Evolutionary conservation across 2,888 invertebrate species (phyloP), one percentile per base, ranked within the genome.

Genomic region (Acrocera orbiculus): DNA sequence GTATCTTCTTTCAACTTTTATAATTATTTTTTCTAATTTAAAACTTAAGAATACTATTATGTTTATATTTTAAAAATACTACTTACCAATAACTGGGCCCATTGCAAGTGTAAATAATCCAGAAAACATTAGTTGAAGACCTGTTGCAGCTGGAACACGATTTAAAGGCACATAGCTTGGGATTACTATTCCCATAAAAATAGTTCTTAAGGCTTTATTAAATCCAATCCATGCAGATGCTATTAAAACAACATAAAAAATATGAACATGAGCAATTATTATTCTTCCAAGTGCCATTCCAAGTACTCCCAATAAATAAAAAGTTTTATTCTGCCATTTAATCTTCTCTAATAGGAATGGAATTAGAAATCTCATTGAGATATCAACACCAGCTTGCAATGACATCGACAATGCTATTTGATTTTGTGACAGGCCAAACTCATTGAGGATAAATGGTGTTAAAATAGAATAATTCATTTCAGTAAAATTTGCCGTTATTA

Each of bases 161-260:
- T 73, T 69, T 10, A 79, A 49, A 1, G 77, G 71, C 26, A 79
- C 77, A 47, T 78, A 70, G 1, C 70, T 68, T 3, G 78, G 77
- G 45, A 79, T 75, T 9, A 77, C 75, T 4, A 79, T 54, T 0
- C 76, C 73, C 70, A 78, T 75, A 47, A 78, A 78, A 5, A 79
- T 73, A 4, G 78, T 78, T 35, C 77, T 61, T 2, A 79, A 52
- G 0, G 73, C 78, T 56, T 78, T 79, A 14, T 75, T 76, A 37
- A 72, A 66, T 0, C 79, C 79, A 40, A 78, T 70, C 41, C 75
- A 65, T 1, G 70, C 64, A 19, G 74, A 72, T 10, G 74, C 67
- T 11, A 64, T 41, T 16, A 78, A 49, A 1, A 72, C 63, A 2
- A 70, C 55, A 9, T 50, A 46, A 47, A 67, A 73, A 9, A 64